Percentiles rank a stretch among this genome's conserved stretches.
phyloP scores from a whole-genome alignment of 2,113 vertebrate species.

The Nettapus auritus region DNA sequence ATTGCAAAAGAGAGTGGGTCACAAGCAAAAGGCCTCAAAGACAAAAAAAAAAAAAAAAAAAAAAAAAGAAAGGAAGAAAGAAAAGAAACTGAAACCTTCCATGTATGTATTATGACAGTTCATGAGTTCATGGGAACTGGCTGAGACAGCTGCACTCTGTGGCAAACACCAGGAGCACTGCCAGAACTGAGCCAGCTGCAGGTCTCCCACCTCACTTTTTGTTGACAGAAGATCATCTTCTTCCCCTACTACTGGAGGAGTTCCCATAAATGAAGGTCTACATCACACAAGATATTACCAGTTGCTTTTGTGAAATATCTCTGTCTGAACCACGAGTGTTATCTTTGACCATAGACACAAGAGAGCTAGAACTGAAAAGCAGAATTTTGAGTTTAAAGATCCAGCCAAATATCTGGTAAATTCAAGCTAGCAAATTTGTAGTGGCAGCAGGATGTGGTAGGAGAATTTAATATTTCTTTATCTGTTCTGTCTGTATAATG shows the following conservation, averaged over 20 bases:
- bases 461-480: not conserved
- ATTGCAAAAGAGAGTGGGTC: slow-evolving; percentile 52
- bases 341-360: not conserved
- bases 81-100: slow-evolving; percentile 45
- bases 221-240: not conserved
- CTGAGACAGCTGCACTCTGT: slow-evolving; percentile 49
- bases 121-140: slow-evolving; percentile 69
- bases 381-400: not conserved
- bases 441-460: not conserved
- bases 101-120: slow-evolving; percentile 59
- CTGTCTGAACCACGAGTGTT: not conserved
- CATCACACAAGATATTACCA: not conserved
- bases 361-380: not conserved
- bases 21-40: slow-evolving; percentile 29
- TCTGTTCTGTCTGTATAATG: not conserved
- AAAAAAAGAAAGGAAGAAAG: not conserved
- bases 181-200: slow-evolving; percentile 49
- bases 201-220: slow-evolving; percentile 7
- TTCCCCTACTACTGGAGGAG: not conserved
- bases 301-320: not conserved
- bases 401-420: not conserved
- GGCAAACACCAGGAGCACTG: slow-evolving; percentile 12
- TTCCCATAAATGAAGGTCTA: not conserved
- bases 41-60: not conserved
- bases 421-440: not conserved